phyloP scores from a whole-genome alignment of 2,113 vertebrate genomes.

The Polyodon spathula region DNA sequence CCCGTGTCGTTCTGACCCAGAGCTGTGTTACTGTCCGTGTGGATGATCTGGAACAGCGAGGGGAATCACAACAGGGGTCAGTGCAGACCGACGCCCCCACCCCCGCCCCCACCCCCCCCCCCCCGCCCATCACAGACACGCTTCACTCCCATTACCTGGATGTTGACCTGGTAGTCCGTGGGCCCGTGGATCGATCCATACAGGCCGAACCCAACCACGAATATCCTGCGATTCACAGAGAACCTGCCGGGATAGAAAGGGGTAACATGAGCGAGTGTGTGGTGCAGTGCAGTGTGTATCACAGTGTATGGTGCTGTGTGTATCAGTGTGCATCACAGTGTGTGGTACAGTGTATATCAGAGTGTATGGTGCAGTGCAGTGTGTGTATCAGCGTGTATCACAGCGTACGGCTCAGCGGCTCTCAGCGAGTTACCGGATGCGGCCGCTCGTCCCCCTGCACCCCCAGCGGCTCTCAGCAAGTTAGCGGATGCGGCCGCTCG shows the following conservation, averaged over 20 bases:
- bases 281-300: too few species aligned
- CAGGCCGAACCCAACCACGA: slow-evolving; percentile 87
- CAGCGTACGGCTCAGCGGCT: slow-evolving; percentile 98
- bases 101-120: background rate
- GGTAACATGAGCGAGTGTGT: too few species aligned
- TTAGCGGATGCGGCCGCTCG: too few species aligned
- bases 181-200: slow-evolving; percentile 92
- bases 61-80: slow-evolving; percentile 2
- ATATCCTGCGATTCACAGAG: slow-evolving; percentile 87
- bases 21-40: slow-evolving; percentile 93
- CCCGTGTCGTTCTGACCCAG: slow-evolving; percentile 94
- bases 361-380: too few species aligned
- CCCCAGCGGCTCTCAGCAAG: slow-evolving; percentile 98
- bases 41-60: slow-evolving; percentile 70
- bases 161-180: slow-evolving; percentile 93
- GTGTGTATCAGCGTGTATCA: too few species aligned
- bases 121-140: too few species aligned
- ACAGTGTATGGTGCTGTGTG: too few species aligned
- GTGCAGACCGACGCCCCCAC: background rate
- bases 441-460: slow-evolving; percentile 92
- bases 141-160: too few species aligned
- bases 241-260: slow-evolving; percentile 64
- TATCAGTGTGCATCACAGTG: too few species aligned
- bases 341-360: too few species aligned
- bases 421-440: slow-evolving; percentile 92